Evolutionary conservation across 2,797 vertebrate genomes (phyloP).

Genomic region (Darevskia nairensis): DNA sequence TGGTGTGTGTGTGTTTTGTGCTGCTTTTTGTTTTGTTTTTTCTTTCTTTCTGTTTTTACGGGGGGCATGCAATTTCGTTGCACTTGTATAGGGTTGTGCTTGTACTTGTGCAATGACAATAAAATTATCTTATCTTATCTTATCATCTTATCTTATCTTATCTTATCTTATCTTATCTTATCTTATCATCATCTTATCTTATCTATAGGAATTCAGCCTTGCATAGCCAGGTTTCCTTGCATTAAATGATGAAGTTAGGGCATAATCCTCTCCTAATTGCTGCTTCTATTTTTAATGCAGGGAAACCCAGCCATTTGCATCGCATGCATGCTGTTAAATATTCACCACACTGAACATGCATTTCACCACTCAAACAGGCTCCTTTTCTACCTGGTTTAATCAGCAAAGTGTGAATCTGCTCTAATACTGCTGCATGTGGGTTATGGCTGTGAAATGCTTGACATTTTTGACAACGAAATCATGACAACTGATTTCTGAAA

Average conservation of each 20-base stretch:
- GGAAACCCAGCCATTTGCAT: neutral
- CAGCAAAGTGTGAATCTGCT: slow-evolving; percentile 14
- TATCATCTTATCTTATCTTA: too few species aligned
- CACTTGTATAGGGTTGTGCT: too few species aligned
- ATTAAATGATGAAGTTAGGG: neutral
- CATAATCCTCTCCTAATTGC: neutral
- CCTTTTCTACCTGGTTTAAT: neutral
- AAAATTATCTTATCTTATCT: too few species aligned
- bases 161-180: too few species aligned
- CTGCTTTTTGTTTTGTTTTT: too few species aligned
- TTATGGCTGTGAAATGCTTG: slow-evolving; percentile 22
- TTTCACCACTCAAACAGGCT: neutral
- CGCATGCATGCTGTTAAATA: neutral
- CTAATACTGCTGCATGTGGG: neutral
- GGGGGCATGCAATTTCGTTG: too few species aligned
- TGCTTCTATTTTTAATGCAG: neutral
- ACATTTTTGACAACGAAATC: slow-evolving; percentile 16
- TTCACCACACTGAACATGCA: neutral
- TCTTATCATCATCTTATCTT: too few species aligned
- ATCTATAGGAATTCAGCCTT: neutral
- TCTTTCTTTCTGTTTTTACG: too few species aligned
- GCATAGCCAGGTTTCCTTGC: neutral
- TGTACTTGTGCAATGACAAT: too few species aligned
- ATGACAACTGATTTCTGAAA: neutral
- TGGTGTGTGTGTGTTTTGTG: too few species aligned